Evolutionary conservation across 2,797 vertebrate genomes (phyloP).

Genomic region (Ctenopoma multispine): DNA sequence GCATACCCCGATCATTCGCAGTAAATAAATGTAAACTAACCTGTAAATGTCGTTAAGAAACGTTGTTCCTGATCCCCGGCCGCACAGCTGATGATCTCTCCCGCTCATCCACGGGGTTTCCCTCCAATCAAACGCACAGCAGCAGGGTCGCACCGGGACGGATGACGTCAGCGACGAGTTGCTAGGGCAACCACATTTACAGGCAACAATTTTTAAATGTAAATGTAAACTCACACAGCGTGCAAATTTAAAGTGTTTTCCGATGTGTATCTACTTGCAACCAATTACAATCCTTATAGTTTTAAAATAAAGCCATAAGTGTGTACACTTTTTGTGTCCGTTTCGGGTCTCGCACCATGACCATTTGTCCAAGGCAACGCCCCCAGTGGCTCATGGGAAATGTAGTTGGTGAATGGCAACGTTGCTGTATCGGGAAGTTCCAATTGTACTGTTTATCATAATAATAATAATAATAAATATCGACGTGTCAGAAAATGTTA

Average conservation of each 20-base stretch:
- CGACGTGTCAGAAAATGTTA: neutral
- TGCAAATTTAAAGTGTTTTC: neutral
- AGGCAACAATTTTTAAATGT: neutral
- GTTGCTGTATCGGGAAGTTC: neutral
- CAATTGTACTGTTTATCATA: neutral
- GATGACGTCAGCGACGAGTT: slow-evolving; percentile 90
- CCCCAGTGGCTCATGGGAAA: slow-evolving; percentile 31
- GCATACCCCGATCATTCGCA: accelerated
- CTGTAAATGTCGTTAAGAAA: slow-evolving; percentile 71
- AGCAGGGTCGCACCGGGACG: slow-evolving; percentile 90
- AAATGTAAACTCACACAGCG: neutral
- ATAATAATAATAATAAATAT: neutral
- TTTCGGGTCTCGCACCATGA: neutral
- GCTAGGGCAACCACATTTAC: slow-evolving; percentile 85
- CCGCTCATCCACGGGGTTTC: slow-evolving; percentile 94
- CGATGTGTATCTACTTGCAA: neutral
- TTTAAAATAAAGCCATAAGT: neutral
- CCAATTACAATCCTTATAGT: accelerated
- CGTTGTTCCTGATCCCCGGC: slow-evolving; percentile 70
- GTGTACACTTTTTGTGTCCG: neutral
- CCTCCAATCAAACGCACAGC: slow-evolving; percentile 90
- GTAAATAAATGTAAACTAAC: slow-evolving; percentile 60
- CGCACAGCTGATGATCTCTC: slow-evolving; percentile 87
- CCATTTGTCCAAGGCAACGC: neutral
- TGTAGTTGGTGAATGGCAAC: slow-evolving; percentile 22